These are phyloP conservation scores for Saguinus oedipus DNA, from an alignment of 2,797 vertebrate genomes.

Conservation along the genomic window DNA sequence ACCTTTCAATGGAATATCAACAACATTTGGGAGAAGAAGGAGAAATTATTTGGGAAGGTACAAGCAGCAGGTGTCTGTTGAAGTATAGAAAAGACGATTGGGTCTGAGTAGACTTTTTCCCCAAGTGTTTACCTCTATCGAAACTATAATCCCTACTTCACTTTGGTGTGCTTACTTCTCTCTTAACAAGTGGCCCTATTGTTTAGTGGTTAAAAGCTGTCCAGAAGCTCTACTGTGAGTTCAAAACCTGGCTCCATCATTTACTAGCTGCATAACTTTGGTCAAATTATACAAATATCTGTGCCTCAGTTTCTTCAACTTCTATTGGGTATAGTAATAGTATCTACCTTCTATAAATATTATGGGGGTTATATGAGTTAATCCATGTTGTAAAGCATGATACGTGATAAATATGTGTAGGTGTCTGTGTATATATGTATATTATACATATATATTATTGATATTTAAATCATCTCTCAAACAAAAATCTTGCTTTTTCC, in stretches of 20 bases:
- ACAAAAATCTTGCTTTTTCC: background rate
- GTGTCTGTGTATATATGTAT: background rate
- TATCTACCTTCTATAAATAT: background rate
- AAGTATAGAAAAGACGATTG: background rate
- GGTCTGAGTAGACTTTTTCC: background rate
- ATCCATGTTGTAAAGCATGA: background rate
- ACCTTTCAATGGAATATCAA: background rate
- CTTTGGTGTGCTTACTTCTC: background rate
- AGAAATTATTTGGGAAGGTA: background rate
- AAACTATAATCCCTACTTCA: background rate
- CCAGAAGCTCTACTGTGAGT: background rate
- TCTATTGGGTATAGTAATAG: background rate
- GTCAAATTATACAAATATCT: background rate
- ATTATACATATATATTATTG: background rate
- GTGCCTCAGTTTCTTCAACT: background rate
- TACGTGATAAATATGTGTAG: too few relatives aligned
- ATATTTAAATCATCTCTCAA: background rate
- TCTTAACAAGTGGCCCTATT: background rate
- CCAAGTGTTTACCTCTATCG: background rate
- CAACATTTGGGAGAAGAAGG: background rate
- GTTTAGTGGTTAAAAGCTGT: background rate
- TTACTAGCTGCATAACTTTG: too few relatives aligned
- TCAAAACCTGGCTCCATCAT: background rate
- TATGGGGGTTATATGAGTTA: background rate
- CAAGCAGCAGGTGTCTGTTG: background rate